These are phyloP conservation scores for Mobula hypostoma DNA, from an alignment of 2,113 vertebrate species.

Conservation along the genomic window DNA sequence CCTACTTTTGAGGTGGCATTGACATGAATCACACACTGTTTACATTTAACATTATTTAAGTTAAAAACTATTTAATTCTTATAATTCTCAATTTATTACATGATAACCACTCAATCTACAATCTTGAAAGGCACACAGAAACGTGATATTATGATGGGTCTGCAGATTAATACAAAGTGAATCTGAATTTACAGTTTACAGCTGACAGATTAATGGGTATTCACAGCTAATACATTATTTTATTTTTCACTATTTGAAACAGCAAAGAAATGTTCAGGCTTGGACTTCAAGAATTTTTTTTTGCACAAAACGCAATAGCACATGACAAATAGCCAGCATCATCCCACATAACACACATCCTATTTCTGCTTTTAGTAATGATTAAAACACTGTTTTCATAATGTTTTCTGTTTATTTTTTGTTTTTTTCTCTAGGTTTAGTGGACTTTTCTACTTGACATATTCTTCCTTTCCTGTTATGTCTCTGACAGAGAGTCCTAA, in stretches of 20 bases:
- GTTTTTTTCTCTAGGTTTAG: neutral
- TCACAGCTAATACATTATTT: neutral
- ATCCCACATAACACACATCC: neutral
- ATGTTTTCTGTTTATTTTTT: neutral
- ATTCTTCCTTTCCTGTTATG: neutral
- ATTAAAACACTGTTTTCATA: neutral
- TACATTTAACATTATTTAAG: neutral
- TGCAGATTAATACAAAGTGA: neutral
- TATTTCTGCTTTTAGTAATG: neutral
- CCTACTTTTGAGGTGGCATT: neutral
- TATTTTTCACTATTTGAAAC: neutral
- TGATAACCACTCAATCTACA: neutral
- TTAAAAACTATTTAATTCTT: neutral
- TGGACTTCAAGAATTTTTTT: neutral
- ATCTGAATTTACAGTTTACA: slow-evolving; percentile 10
- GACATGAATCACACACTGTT: neutral
- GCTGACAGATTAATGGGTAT: neutral
- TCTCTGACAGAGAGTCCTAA: neutral
- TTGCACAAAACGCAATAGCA: neutral
- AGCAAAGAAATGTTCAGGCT: neutral
- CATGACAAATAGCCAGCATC: neutral
- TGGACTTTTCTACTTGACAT: neutral
- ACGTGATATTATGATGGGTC: neutral
- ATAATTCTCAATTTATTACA: neutral
- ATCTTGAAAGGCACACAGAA: neutral